Base-by-base conservation (phyloP, 2,888 invertebrate species). In the Ptychoptera albimana region DNA sequence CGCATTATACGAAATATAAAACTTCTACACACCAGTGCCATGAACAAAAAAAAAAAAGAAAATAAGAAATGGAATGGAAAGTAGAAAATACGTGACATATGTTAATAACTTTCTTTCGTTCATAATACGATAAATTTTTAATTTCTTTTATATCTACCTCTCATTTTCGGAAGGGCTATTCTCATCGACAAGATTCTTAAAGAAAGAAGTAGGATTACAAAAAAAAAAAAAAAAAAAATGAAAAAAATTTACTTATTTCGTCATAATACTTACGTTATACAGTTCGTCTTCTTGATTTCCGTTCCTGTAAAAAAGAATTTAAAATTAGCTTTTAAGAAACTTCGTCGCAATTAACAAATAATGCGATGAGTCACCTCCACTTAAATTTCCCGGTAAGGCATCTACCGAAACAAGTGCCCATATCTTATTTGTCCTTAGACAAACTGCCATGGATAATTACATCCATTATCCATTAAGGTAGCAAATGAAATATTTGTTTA, bases 341-440 rank as follows among this genome's bases (percentile, higher is more conserved):
- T 23, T 5, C 3, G 7, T 7, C 3, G 23, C 7, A 23, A 23
- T 5, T 5, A 23, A 23, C 7, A 23, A 23, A 23, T 5, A 5
- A 23, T 5, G 7, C 4, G 23, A 32, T 14, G 13, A 14, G 31
- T 38, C 10, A 38, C 40, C 39, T 11, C 13, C 8, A 39, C 31
- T 41, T 23, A 23, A 23, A 23, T 39, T 38, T 45, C 16, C 32
- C 39, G 12, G 52, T 46, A 50, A 55, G 50, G 46, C 54, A 55
- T 48, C 49, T 52, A 44, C 55, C 55, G 43, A 54, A 51, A 46
- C 55, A 55, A 45, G 52, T 51, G 42, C 55, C 55, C 55, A 55
- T 55, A 37, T 39, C 47, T 41, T 45, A 45, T 45, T 37, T 40
- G 23, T 23, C 23, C 23, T 23, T 23, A 23, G 23, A 23, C 23